phyloP scores from a whole-genome alignment of 2,888 invertebrate species.

The Oscheius sp. region DNA sequence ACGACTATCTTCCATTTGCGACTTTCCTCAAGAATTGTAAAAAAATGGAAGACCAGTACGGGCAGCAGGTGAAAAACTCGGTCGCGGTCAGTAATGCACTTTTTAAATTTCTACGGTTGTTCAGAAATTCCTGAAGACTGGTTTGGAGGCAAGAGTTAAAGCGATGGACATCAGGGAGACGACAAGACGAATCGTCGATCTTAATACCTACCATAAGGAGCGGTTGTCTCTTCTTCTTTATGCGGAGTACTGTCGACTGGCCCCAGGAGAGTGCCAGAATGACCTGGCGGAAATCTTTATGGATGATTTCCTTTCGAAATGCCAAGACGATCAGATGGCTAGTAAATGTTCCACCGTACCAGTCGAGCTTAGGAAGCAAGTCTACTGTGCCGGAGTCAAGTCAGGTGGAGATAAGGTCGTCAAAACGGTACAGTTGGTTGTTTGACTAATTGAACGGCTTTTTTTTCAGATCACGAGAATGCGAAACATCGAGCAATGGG shows the following conservation, averaged over 20 bases:
- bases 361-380: not conserved
- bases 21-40: no score
- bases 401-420: not conserved
- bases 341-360: not conserved
- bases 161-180: not conserved
- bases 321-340: not conserved
- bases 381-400: not conserved
- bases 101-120: not conserved
- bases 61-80: no score
- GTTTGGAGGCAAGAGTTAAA: not conserved
- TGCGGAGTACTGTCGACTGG: not conserved
- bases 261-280: not conserved
- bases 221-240: not conserved
- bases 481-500: not conserved
- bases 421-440: no score
- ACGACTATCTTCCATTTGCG: no score
- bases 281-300: not conserved
- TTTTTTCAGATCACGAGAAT: no score
- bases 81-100: no score
- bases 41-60: no score
- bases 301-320: not conserved
- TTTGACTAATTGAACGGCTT: not conserved
- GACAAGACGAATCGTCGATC: not conserved
- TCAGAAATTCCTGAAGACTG: not conserved
- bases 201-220: not conserved